phyloP scores from a whole-genome alignment of 1,140 invertebrate genomes.

The Samia ricini region DNA sequence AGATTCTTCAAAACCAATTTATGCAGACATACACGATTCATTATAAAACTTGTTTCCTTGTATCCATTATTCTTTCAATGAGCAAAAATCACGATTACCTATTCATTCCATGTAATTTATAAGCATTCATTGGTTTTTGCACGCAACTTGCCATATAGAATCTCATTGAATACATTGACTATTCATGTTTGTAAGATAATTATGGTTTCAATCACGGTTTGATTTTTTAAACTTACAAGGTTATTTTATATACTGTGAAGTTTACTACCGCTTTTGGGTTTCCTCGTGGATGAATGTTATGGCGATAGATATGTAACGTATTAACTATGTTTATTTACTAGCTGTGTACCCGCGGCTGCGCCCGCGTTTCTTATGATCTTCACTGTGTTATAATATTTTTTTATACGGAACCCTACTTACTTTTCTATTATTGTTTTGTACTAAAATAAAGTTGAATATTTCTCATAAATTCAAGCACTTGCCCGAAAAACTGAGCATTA shows the following conservation, averaged over 20 bases:
- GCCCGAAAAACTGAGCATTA: too few relatives aligned
- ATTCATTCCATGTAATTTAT: constrained; percentile 69
- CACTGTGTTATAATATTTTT: too few relatives aligned
- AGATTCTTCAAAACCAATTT: neutral
- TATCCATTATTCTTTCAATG: constrained; percentile 34
- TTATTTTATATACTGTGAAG: neutral
- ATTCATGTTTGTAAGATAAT: constrained; percentile 28
- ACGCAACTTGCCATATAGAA: constrained; percentile 55
- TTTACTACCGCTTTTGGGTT: neutral
- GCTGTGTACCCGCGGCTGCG: too few relatives aligned
- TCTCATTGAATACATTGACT: constrained; percentile 30
- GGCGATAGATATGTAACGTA: too few relatives aligned
- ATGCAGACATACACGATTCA: neutral
- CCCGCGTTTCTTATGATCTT: too few relatives aligned
- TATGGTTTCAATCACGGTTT: constrained; percentile 18
- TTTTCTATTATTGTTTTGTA: too few relatives aligned
- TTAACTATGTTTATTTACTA: too few relatives aligned
- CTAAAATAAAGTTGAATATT: too few relatives aligned
- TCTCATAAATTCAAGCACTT: too few relatives aligned
- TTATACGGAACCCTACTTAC: too few relatives aligned
- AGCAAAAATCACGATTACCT: constrained; percentile 60
- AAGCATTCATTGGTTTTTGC: constrained; percentile 67
- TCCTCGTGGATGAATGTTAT: too few relatives aligned
- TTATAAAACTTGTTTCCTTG: neutral
- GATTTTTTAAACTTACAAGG: constrained; percentile 4